These are phyloP conservation scores for Rhombomys opimus DNA, from an alignment of 2,113 vertebrate species.

Conservation along the genomic window DNA sequence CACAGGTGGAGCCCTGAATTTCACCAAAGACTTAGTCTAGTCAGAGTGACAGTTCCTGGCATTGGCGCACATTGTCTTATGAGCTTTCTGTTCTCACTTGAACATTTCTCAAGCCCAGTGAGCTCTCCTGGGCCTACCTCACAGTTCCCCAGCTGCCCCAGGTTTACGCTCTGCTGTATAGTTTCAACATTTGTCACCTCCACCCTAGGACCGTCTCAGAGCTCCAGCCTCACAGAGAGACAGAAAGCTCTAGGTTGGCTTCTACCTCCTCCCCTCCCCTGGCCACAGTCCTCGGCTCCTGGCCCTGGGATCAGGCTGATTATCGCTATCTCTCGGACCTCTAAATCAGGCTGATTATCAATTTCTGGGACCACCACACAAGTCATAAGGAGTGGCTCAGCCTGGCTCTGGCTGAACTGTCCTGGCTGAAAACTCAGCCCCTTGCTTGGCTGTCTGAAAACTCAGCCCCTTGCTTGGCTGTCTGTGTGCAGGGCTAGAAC, in stretches of 20 bases:
- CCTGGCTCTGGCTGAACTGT: background rate
- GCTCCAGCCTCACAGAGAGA: background rate
- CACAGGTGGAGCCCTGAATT: background rate
- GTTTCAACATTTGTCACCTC: background rate
- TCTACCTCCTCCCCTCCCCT: background rate
- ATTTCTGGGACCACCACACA: background rate
- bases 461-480: slow-evolving; percentile 2
- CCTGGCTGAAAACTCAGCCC: background rate
- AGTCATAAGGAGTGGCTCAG: background rate
- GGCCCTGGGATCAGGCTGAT: background rate
- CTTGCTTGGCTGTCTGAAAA: slow-evolving; percentile 44
- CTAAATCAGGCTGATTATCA: background rate
- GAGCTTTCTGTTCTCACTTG: background rate
- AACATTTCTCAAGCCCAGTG: background rate
- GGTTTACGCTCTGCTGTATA: background rate
- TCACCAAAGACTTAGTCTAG: background rate
- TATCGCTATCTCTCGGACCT: too few species aligned
- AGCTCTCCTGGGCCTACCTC: background rate
- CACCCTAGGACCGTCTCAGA: background rate
- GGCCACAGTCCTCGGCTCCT: background rate
- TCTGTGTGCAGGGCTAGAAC: background rate
- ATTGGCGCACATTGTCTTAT: background rate
- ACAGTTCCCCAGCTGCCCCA: background rate
- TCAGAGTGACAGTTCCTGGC: background rate
- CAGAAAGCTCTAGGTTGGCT: background rate